Percentiles rank a stretch among this genome's conserved stretches.
These are phyloP conservation scores for Spinibarbus caldwelli DNA, from an alignment of 2,797 vertebrate species.

Conservation along the genomic window DNA sequence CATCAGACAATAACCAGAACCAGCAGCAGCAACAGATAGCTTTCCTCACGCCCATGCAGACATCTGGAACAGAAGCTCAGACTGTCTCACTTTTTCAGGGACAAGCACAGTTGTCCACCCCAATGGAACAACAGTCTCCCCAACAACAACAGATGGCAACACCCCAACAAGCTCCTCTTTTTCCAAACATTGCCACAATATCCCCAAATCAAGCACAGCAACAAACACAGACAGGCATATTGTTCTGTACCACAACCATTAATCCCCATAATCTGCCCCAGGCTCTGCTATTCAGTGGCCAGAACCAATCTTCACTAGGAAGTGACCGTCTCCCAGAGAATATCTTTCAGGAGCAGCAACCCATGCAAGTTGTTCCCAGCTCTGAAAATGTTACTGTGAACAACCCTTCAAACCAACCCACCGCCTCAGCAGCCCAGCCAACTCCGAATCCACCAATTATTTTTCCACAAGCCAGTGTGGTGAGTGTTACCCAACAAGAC, in stretches of 20 bases:
- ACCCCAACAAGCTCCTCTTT: constrained; percentile 75
- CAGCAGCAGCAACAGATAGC: constrained; percentile 80
- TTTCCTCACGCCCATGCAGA: constrained; percentile 91
- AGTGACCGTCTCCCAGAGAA: constrained; percentile 75
- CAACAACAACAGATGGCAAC: constrained; percentile 74
- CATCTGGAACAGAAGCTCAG: constrained; percentile 83
- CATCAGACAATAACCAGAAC: constrained; percentile 81
- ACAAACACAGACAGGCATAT: constrained; percentile 82
- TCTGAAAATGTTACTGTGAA: constrained; percentile 79
- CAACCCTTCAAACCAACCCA: constrained; percentile 67
- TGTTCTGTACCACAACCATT: constrained; percentile 87
- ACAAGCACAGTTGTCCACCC: constrained; percentile 82
- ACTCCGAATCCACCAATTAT: constrained; percentile 81
- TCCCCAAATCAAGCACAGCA: constrained; percentile 75
- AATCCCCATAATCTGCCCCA: constrained; percentile 79
- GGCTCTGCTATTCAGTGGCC: constrained; percentile 83
- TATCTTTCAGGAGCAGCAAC: constrained; percentile 94
- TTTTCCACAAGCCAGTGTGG: constrained; percentile 78
- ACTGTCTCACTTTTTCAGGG: constrained; percentile 81
- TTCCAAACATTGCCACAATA: constrained; percentile 75
- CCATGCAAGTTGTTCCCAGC: constrained; percentile 92
- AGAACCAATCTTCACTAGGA: constrained; percentile 78
- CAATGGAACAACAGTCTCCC: constrained; percentile 81
- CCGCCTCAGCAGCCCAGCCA: constrained; percentile 71
- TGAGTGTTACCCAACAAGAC: constrained; percentile 78